phyloP scores from a whole-genome alignment of 2,888 invertebrate genomes.

The Amphipoea oculea region DNA sequence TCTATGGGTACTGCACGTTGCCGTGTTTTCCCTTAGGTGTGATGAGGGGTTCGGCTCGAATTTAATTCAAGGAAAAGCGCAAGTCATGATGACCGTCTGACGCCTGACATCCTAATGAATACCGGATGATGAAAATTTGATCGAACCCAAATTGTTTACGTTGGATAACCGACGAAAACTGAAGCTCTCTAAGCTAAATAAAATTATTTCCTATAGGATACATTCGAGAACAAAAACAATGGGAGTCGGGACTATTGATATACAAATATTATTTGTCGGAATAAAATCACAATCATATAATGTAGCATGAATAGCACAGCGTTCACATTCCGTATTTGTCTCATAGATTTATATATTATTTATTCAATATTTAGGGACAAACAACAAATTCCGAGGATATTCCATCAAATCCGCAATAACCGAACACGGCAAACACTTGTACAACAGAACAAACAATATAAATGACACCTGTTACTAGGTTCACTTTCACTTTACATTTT shows the following conservation, averaged over 20 bases:
- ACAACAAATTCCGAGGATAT: conserved; percentile 56
- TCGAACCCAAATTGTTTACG: conserved; percentile 55
- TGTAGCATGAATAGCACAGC: conserved; percentile 4
- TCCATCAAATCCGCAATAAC: conserved; percentile 69
- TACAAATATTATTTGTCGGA: conserved; percentile 20
- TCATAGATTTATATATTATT: conserved; percentile 31
- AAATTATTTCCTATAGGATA: background rate
- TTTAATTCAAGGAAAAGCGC: conserved; percentile 60
- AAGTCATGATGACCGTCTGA: conserved; percentile 57
- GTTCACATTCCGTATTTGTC: conserved; percentile 36
- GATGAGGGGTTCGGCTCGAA: conserved; percentile 55
- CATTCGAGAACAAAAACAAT: background rate
- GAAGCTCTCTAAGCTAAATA: background rate
- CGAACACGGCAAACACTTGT: conserved; percentile 69
- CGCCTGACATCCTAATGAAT: conserved; percentile 56
- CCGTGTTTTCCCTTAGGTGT: conserved; percentile 53
- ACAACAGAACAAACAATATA: conserved; percentile 79
- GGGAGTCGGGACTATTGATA: background rate
- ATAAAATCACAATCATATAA: conserved; percentile 34
- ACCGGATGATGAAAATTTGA: conserved; percentile 49
- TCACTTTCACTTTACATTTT: conserved; percentile 82
- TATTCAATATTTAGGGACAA: conserved; percentile 32
- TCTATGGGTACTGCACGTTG: conserved; percentile 26
- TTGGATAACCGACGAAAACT: conserved; percentile 17
- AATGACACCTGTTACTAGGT: conserved; percentile 84